Evolutionary conservation across 1,140 invertebrate genomes (phyloP), one percentile per base, ranked within the genome.

Genomic region (Drosophila athabasca): DNA sequence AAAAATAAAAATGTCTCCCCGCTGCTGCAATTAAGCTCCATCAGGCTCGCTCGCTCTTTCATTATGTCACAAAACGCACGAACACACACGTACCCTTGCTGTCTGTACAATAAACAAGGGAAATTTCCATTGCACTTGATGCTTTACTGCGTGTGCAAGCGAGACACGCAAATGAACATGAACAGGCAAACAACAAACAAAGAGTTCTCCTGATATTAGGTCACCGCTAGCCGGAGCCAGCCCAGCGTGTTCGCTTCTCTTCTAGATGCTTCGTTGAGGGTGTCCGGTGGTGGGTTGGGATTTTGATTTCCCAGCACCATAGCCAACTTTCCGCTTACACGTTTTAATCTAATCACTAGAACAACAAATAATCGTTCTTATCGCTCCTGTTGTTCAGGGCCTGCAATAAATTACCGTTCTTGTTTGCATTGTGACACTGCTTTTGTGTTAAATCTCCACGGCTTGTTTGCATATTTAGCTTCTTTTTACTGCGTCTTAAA

Each of bases 51-150:
- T 52, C 29, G 11, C 35, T 11, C 51, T 31, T 64, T 60, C 0
- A 53, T 77, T 81, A 65, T 71, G 68, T 81, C 77, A 85, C 53
- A 77, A 72, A 58, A 65, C 48, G 13, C 51, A 51, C 39, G 52
- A 13, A 59, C 7, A 29, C 24, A 39, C 15, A 50, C 22, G 46
- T 17, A 62, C 13, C 39, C 13, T 17, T 59, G 35, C 58, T 57
- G 26, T 41, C 53, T 43, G 52, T 41, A 64, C 13, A 43, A 26
- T 79, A 69, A 72, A 82, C 74, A 85, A 71, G 44, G 82, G 82
- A 87, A 87, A 88, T 76, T 88, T 87, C 83, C 82, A 54, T 68
- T 76, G 66, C 70, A 82, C 59, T 74, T 60, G 35, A 39, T 41
- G 62, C 79, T 64, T 68, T 71, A 67, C 58, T 74, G 72, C 76